A percentile compares a stretch with the other conserved stretches of the same genome.
Conservation (phyloP, 1,140 invertebrate species). For the Penaeus indicus region DNA sequence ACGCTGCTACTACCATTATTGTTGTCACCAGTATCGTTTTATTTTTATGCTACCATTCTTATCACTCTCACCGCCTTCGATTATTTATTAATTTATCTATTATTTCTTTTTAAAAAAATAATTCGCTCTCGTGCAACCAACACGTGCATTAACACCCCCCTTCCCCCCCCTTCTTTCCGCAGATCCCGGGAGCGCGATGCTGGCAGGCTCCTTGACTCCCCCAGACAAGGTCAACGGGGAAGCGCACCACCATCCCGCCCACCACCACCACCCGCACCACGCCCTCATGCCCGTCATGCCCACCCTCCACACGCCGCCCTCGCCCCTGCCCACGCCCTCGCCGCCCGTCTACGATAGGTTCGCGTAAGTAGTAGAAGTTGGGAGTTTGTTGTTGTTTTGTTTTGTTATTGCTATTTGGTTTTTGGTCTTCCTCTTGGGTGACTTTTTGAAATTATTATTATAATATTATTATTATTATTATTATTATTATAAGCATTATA, state of each 20-base stretch:
- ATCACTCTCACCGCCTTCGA: no score
- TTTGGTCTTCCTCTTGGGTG: neutral
- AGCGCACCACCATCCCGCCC: slow-evolving; percentile 49
- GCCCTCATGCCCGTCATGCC: slow-evolving; percentile 65
- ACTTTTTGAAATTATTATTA: no score
- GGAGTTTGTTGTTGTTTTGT: no score
- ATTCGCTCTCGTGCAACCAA: no score
- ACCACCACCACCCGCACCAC: slow-evolving; percentile 66
- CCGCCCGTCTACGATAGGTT: slow-evolving; percentile 73
- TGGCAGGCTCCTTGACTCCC: slow-evolving; percentile 71
- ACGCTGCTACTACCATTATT: no score
- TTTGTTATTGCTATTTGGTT: neutral
- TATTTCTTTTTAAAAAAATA: no score
- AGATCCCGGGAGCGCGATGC: slow-evolving; percentile 67
- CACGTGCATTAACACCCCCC: no score
- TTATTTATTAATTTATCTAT: no score
- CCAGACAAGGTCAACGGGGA: slow-evolving; percentile 74
- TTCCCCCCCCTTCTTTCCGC: slow-evolving; percentile 19
- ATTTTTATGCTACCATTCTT: no score
- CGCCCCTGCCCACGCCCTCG: slow-evolving; percentile 75
- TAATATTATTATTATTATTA: neutral
- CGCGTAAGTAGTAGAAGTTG: slow-evolving; percentile 66
- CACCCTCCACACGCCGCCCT: slow-evolving; percentile 83
- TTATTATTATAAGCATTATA: neutral
- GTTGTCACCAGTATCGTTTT: no score